These are phyloP conservation scores for Pomatorhinus ruficollis DNA, from an alignment of 2,113 vertebrate species.

Conservation along the genomic window DNA sequence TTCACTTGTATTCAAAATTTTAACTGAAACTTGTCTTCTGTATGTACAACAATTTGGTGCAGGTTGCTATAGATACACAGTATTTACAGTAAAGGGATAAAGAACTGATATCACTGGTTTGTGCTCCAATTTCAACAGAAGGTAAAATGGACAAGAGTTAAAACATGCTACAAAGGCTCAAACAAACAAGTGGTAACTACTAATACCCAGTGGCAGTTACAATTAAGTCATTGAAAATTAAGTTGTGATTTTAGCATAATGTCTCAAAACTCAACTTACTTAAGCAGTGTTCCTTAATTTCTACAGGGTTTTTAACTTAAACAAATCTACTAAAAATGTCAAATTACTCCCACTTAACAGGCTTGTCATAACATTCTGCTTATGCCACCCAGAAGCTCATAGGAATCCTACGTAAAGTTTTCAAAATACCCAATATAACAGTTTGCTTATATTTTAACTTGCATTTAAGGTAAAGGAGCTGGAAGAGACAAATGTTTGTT, in stretches of 20 bases:
- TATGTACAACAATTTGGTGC: neutral
- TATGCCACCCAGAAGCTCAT: conserved; percentile 12
- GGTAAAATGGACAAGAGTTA: conserved; percentile 10
- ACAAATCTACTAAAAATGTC: neutral
- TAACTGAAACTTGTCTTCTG: neutral
- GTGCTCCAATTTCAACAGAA: conserved; percentile 14
- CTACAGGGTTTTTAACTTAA: neutral
- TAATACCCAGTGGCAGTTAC: conserved; percentile 42
- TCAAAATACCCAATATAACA: conserved; percentile 33
- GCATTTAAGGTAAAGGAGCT: conserved; percentile 7
- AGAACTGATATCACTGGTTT: neutral
- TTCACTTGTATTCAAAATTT: neutral
- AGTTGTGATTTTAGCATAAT: neutral
- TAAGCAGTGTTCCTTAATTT: neutral
- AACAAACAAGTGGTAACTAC: conserved; percentile 32
- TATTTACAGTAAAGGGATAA: neutral
- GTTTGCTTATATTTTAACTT: conserved; percentile 59
- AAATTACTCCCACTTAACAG: neutral
- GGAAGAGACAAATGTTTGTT: conserved; percentile 60
- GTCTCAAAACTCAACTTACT: neutral
- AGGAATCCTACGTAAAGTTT: conserved; percentile 20
- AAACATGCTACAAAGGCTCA: conserved; percentile 23
- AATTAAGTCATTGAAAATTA: neutral
- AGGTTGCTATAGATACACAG: neutral
- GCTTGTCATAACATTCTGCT: neutral